phyloP scores from a whole-genome alignment of 2,797 vertebrate genomes.

The Leptatherina wallacei region DNA sequence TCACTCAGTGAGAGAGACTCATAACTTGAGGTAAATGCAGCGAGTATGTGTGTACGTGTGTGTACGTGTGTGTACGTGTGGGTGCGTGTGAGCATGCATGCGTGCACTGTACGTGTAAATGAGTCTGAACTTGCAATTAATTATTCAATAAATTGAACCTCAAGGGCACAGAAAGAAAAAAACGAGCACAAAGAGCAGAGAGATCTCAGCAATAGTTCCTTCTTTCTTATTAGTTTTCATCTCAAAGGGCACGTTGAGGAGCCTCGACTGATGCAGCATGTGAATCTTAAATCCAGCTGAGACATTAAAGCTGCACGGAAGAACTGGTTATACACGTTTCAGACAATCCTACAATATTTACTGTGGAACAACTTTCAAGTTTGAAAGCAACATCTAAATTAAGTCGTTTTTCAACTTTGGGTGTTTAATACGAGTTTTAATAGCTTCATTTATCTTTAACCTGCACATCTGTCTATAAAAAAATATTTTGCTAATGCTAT shows the following conservation, averaged over 20 bases:
- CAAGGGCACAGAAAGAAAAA: constrained; percentile 41
- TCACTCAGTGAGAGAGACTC: constrained; percentile 15
- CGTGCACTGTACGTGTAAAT: constrained; percentile 39
- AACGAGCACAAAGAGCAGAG: constrained; percentile 31
- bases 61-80: background rate
- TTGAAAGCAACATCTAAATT: background rate
- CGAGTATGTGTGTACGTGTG: background rate
- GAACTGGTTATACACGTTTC: background rate
- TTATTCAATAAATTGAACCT: constrained; percentile 67
- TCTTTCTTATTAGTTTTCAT: constrained; percentile 49
- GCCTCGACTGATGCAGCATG: no score
- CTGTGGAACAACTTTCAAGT: background rate
- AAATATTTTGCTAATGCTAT: no score
- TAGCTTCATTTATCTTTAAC: no score
- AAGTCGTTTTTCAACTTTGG: background rate
- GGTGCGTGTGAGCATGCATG: background rate
- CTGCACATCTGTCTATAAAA: background rate
- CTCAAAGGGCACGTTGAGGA: constrained; percentile 26
- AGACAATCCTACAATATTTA: background rate
- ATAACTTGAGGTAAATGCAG: background rate
- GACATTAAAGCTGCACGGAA: no score
- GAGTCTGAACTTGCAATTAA: constrained; percentile 54
- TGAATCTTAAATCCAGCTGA: no score
- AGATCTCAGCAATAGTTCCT: constrained; percentile 30
- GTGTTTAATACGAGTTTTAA: background rate